A percentile compares a stretch with the other conserved stretches of the same genome.
Conservation (phyloP, 2,888 invertebrate genomes). For the Hermaeophaga mercurialis region DNA sequence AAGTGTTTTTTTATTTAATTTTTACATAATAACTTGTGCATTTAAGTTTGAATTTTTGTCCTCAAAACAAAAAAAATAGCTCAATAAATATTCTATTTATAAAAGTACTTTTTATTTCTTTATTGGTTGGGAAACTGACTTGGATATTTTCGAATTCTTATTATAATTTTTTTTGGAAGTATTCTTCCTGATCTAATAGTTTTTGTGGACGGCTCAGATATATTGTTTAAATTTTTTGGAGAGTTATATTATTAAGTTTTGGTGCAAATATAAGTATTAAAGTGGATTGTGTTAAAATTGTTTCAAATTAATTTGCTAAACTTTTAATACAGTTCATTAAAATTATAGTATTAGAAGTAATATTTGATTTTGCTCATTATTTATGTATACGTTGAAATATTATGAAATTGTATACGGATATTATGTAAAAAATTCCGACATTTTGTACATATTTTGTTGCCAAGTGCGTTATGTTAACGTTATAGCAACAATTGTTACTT, state of each 20-base stretch:
- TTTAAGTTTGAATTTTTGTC: conserved; percentile 39
- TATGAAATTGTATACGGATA: conserved; percentile 35
- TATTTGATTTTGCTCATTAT: conserved; percentile 38
- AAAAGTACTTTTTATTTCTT: conserved; percentile 33
- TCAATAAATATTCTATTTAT: conserved; percentile 40
- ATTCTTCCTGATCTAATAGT: conserved; percentile 12
- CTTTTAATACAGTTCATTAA: conserved; percentile 8
- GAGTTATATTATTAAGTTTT: conserved; percentile 38
- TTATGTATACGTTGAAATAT: conserved; percentile 34
- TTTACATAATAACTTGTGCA: conserved; percentile 34
- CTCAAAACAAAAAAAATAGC: conserved; percentile 38
- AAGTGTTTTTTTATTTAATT: conserved; percentile 34
- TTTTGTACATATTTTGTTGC: conserved; percentile 41
- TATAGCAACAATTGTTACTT: conserved; percentile 43
- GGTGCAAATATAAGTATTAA: conserved; percentile 44
- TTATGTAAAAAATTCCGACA: conserved; percentile 30
- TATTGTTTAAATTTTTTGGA: conserved; percentile 27
- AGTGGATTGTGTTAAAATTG: conserved; percentile 20
- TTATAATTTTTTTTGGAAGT: conserved; percentile 24
- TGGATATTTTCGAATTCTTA: conserved; percentile 15
- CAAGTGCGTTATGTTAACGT: conserved; percentile 46
- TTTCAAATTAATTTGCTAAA: conserved; percentile 3
- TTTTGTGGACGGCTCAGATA: conserved; percentile 28
- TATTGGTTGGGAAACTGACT: conserved; percentile 27
- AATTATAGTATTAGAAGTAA: conserved; percentile 33